Evolutionary conservation across 2,113 vertebrate species (phyloP).

Genomic region (Natator depressus): DNA sequence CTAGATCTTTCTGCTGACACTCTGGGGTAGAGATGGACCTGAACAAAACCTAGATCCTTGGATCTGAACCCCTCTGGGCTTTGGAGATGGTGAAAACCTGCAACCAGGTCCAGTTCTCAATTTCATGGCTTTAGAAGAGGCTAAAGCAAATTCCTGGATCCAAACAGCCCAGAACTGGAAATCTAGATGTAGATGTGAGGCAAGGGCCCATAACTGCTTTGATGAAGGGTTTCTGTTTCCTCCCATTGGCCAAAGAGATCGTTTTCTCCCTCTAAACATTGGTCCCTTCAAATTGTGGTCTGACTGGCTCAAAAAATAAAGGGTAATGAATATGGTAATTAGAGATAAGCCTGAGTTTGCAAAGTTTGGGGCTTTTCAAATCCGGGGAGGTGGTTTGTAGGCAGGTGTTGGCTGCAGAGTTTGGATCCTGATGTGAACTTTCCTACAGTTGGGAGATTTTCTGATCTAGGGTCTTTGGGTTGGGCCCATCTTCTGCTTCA

Average conservation of each 20-base stretch:
- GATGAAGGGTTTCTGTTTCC: background rate
- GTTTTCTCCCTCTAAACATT: background rate
- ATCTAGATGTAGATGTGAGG: background rate
- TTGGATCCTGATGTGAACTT: background rate
- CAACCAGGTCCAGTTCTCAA: background rate
- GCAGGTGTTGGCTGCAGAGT: background rate
- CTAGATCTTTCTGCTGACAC: slow-evolving; percentile 22
- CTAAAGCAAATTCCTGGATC: background rate
- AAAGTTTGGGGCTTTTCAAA: background rate
- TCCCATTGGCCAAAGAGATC: background rate
- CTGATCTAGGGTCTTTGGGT: background rate
- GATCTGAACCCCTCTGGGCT: background rate
- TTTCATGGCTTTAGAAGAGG: background rate
- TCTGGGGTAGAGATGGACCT: slow-evolving; percentile 4
- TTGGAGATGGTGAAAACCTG: background rate
- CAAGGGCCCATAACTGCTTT: background rate
- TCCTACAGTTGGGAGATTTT: background rate
- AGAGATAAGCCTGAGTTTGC: background rate
- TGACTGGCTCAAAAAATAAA: background rate
- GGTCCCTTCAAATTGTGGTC: background rate
- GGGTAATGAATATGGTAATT: background rate
- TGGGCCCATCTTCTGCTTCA: background rate
- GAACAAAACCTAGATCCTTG: background rate
- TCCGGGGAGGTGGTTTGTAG: background rate
- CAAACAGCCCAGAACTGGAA: background rate